A percentile compares a stretch with the other conserved stretches of the same genome.
Conservation (phyloP, 1,140 invertebrate genomes). For the Wiebesia pumilae region DNA sequence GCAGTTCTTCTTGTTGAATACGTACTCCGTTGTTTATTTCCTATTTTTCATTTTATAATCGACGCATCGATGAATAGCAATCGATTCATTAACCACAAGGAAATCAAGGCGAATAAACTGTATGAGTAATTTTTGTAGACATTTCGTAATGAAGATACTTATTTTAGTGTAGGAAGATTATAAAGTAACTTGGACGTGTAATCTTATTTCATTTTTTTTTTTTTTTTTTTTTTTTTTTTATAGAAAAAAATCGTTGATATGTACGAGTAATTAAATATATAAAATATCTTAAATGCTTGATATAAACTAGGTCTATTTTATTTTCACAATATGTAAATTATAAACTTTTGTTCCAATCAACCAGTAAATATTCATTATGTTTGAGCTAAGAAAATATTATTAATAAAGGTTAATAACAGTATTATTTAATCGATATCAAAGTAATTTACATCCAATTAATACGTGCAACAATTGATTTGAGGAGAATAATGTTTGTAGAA, state of each 20-base stretch:
- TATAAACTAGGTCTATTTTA: not conserved
- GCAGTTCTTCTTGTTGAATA: constrained; percentile 17
- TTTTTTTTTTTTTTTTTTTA: too few relatives aligned
- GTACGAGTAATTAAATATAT: not conserved
- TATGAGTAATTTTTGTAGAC: constrained; percentile 23
- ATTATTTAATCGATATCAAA: not conserved
- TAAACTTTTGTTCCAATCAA: too few relatives aligned
- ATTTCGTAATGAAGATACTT: constrained; percentile 18
- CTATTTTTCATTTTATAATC: constrained; percentile 18
- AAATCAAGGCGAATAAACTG: not conserved
- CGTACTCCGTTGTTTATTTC: constrained; percentile 1
- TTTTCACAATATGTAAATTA: not conserved
- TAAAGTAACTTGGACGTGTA: constrained; percentile 16
- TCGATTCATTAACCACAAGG: not conserved
- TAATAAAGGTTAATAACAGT: too few relatives aligned
- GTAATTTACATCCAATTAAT: too few relatives aligned
- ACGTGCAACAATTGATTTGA: too few relatives aligned
- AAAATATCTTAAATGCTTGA: not conserved
- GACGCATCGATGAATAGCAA: not conserved
- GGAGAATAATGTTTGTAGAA: too few relatives aligned
- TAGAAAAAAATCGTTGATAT: not conserved
- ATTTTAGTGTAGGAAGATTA: constrained; percentile 14
- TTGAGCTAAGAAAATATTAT: not conserved
- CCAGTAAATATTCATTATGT: not conserved
- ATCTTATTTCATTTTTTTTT: not conserved